Conservation (phyloP, 2,888 invertebrate species). For the Tetrapedia diversipes region DNA sequence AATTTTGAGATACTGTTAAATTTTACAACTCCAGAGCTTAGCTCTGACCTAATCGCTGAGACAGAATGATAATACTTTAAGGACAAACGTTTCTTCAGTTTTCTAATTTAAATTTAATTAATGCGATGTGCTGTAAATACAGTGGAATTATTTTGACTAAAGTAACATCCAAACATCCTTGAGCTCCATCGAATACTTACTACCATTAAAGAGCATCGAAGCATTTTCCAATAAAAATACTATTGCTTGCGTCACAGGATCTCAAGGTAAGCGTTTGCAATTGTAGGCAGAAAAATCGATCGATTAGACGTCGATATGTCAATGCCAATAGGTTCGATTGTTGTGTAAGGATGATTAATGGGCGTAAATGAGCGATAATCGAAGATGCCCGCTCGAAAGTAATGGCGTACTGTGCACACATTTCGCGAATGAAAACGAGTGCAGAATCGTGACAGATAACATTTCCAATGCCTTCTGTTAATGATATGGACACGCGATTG, state of each 20-base stretch:
- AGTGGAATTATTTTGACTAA: too few species aligned
- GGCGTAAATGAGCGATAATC: slow-evolving; percentile 37
- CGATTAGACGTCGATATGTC: slow-evolving; percentile 26
- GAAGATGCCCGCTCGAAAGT: slow-evolving; percentile 44
- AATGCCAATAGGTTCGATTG: slow-evolving; percentile 40
- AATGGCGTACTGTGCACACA: slow-evolving; percentile 40
- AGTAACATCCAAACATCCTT: background rate
- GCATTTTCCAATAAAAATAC: background rate
- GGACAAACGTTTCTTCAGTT: too few species aligned
- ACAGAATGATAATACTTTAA: too few species aligned
- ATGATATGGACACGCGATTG: slow-evolving; percentile 17
- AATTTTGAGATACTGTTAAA: too few species aligned
- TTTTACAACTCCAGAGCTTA: too few species aligned
- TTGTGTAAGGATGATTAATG: slow-evolving; percentile 51
- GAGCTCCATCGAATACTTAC: background rate
- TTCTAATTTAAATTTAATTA: too few species aligned
- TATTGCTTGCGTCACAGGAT: background rate
- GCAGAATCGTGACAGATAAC: slow-evolving; percentile 52
- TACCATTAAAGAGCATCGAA: background rate
- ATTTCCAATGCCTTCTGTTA: slow-evolving; percentile 15
- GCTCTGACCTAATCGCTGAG: too few species aligned
- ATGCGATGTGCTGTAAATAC: too few species aligned
- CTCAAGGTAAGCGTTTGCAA: background rate
- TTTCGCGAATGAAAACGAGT: slow-evolving; percentile 28
- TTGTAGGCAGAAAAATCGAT: slow-evolving; percentile 38